Percentiles rank a stretch among this genome's conserved stretches.
These are phyloP conservation scores for Willowsia nigromaculata DNA, from an alignment of 2,888 invertebrate genomes.

Conservation along the genomic window DNA sequence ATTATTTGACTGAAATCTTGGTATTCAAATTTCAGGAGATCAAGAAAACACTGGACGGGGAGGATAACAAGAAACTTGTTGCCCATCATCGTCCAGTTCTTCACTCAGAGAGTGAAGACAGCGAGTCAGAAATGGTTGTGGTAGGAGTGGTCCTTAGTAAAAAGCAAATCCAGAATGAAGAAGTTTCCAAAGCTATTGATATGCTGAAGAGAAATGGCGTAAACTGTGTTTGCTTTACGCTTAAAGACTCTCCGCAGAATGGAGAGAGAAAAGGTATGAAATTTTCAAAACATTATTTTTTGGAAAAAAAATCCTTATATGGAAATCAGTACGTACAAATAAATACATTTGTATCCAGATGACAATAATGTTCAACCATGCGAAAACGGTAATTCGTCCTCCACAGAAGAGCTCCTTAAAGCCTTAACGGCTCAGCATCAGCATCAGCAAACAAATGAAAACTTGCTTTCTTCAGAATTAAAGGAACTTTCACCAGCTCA, in stretches of 20 bases:
- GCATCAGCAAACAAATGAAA: not conserved
- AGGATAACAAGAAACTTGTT: slow-evolving; percentile 59
- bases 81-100: slow-evolving; percentile 64
- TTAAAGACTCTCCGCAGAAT: slow-evolving; percentile 50
- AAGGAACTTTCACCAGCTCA: slow-evolving; percentile 24
- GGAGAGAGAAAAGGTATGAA: slow-evolving; percentile 61
- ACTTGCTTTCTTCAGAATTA: not conserved
- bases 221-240: slow-evolving; percentile 75
- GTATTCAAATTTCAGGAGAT: slow-evolving; percentile 47
- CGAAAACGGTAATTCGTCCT: slow-evolving; percentile 21
- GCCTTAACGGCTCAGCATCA: slow-evolving; percentile 3
- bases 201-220: slow-evolving; percentile 77
- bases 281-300: not conserved
- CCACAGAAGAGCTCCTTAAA: slow-evolving; percentile 22
- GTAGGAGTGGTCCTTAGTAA: slow-evolving; percentile 74
- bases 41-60: slow-evolving; percentile 57
- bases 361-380: not conserved
- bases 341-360: not conserved
- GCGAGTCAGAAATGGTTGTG: slow-evolving; percentile 63
- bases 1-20: too few relatives aligned
- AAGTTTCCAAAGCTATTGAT: slow-evolving; percentile 76
- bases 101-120: slow-evolving; percentile 43
- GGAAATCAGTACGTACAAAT: not conserved
- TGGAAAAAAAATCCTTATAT: not conserved
- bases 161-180: slow-evolving; percentile 77